Percentiles rank a stretch among this genome's conserved stretches.
These are phyloP conservation scores for Eucera pruinosa DNA, from an alignment of 2,888 invertebrate species.

Conservation along the genomic window DNA sequence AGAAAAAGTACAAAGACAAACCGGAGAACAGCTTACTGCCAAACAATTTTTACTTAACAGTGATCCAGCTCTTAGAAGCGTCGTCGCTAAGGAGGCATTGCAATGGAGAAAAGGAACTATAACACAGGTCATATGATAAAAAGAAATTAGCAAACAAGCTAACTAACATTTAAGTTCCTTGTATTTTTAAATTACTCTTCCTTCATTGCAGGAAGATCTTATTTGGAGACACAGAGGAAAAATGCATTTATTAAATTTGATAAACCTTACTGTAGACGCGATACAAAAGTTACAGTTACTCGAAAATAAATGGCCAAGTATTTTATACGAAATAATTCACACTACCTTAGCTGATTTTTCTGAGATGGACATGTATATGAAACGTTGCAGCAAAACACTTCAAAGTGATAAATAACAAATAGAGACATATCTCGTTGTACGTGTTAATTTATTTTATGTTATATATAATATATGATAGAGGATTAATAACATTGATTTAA, in stretches of 20 bases:
- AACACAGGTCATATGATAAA: slow-evolving; percentile 82
- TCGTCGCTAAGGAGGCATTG: slow-evolving; percentile 94
- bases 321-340: slow-evolving; percentile 91
- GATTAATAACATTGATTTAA: background rate
- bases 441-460: slow-evolving; percentile 1
- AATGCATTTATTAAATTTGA: slow-evolving; percentile 88
- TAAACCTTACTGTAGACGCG: slow-evolving; percentile 91
- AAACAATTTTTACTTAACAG: slow-evolving; percentile 83
- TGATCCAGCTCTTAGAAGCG: slow-evolving; percentile 91
- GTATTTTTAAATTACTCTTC: background rate
- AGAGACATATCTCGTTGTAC: background rate
- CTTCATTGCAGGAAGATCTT: slow-evolving; percentile 88
- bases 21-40: slow-evolving; percentile 81
- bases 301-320: slow-evolving; percentile 91
- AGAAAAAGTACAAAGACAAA: slow-evolving; percentile 85
- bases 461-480: background rate
- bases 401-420: slow-evolving; percentile 70
- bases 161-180: background rate
- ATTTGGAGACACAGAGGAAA: slow-evolving; percentile 91
- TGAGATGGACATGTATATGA: slow-evolving; percentile 92
- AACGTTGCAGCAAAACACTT: slow-evolving; percentile 84
- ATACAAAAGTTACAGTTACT: slow-evolving; percentile 91
- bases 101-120: slow-evolving; percentile 90
- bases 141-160: too few relatives aligned
- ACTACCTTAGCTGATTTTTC: slow-evolving; percentile 92